Base-by-base conservation (phyloP, 2,797 vertebrate species). In the Chaunax sp. region DNA sequence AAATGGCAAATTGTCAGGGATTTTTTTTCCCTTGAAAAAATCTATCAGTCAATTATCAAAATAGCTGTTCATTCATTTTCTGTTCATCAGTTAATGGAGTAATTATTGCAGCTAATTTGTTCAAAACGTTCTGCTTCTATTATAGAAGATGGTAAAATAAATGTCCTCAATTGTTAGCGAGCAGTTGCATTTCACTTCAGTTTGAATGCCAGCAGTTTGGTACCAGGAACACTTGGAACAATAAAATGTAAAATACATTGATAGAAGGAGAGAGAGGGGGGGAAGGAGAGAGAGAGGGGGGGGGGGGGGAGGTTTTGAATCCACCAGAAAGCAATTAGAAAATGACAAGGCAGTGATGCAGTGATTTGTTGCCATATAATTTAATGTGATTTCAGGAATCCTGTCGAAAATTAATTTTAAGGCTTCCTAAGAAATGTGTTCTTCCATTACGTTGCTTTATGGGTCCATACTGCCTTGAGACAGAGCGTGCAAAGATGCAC, bases 311-410 rank as follows among this genome's bases (percentile, higher is more conserved):
- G 41, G 23, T 68, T 55, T 53, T 52, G 58, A 71, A 70, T 75
- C 67, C 10, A 65, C 53, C 76, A 63, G 68, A 75, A 68, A 76
- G 67, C 63, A 80, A 81, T 82, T 70, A 54, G 63, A 81, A 83
- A 75, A 87, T 78, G 69, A 87, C 77, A 65, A 20, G 30, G 50
- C 70, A 64, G 69, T 64, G 78, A 64, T 66, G 58, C 45, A 65
- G 61, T 83, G 77, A 85, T 86, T 76, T 83, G 75, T 84, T 62
- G 69, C 69, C 40, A 22, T 84, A 18, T 57, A 60, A 81, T 75
- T 57, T 71, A 69, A 83, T 78, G 50, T 46, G 58, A 80, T 89
- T 78, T 58, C 71, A 70, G 70, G 72, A 81, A 79, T 75, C 41
- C 43, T 52, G 54, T 37, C 53, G 45, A 67, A 84, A 81, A 87